Evolutionary conservation across 2,113 vertebrate species (phyloP).

Genomic region (Prolemur simus): DNA sequence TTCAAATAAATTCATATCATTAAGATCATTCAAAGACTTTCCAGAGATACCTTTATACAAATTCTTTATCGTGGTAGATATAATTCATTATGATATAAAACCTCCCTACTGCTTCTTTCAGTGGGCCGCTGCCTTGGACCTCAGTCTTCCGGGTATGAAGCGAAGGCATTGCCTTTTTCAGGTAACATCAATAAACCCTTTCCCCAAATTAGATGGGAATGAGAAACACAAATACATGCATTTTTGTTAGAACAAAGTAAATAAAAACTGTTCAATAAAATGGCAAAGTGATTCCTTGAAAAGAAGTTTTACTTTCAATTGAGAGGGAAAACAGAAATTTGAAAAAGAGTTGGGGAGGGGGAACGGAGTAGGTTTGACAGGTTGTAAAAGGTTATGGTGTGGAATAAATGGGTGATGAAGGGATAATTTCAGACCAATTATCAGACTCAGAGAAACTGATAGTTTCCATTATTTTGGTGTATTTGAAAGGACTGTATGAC

Average conservation of each 20-base stretch:
- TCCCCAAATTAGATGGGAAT: not conserved
- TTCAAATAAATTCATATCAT: conserved; percentile 9
- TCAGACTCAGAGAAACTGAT: not conserved
- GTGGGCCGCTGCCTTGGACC: not conserved
- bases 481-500: not conserved
- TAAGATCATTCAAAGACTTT: not conserved
- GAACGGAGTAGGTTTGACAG: not conserved
- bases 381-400: not conserved
- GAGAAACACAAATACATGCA: not conserved
- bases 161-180: not conserved
- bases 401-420: not conserved
- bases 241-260: not conserved
- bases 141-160: not conserved
- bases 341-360: not conserved
- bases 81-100: not conserved
- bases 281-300: not conserved
- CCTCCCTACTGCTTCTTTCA: not conserved
- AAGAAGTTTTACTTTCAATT: not conserved
- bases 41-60: not conserved
- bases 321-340: not conserved
- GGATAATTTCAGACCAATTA: not conserved
- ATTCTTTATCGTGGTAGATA: not conserved
- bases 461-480: not conserved
- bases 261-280: not conserved
- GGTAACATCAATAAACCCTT: not conserved